phyloP scores from a whole-genome alignment of 2,888 invertebrate genomes.

The Lithosia quadra region DNA sequence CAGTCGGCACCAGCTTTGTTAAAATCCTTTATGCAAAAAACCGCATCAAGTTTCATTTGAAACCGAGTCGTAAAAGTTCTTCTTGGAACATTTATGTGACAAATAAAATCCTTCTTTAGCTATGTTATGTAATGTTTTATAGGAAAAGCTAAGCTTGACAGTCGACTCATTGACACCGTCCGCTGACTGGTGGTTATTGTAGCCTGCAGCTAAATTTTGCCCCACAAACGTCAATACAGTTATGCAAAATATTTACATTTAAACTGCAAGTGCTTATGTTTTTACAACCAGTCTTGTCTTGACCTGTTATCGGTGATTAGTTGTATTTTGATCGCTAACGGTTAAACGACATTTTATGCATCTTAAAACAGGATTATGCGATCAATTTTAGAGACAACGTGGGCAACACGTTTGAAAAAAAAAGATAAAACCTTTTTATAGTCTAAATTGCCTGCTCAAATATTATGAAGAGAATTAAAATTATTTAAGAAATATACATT shows the following conservation, averaged over 20 bases:
- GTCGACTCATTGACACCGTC: slow-evolving; percentile 29
- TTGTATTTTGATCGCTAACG: slow-evolving; percentile 9
- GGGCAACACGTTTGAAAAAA: not conserved
- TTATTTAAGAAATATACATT: too few species aligned
- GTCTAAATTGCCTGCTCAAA: not conserved
- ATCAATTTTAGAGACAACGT: slow-evolving; percentile 3
- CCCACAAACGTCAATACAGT: slow-evolving; percentile 33
- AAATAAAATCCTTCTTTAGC: slow-evolving; percentile 10
- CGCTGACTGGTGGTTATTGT: slow-evolving; percentile 18
- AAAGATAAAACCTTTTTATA: not conserved
- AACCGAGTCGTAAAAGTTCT: not conserved
- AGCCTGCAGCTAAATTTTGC: slow-evolving; percentile 30
- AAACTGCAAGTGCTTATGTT: slow-evolving; percentile 15
- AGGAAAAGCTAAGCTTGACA: slow-evolving; percentile 16
- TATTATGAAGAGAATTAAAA: not conserved
- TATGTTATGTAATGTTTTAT: slow-evolving; percentile 1
- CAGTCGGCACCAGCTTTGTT: slow-evolving; percentile 15
- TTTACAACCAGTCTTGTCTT: slow-evolving; percentile 15
- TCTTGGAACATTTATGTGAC: slow-evolving; percentile 2
- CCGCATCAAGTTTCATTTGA: slow-evolving; percentile 13
- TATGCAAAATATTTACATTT: slow-evolving; percentile 29
- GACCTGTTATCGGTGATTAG: slow-evolving; percentile 2
- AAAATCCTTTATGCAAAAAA: slow-evolving; percentile 13
- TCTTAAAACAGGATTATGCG: slow-evolving; percentile 6
- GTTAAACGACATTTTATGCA: slow-evolving; percentile 5